Conservation (phyloP, 53 echinoderm and acorn worm species). For the Crossaster papposus region DNA sequence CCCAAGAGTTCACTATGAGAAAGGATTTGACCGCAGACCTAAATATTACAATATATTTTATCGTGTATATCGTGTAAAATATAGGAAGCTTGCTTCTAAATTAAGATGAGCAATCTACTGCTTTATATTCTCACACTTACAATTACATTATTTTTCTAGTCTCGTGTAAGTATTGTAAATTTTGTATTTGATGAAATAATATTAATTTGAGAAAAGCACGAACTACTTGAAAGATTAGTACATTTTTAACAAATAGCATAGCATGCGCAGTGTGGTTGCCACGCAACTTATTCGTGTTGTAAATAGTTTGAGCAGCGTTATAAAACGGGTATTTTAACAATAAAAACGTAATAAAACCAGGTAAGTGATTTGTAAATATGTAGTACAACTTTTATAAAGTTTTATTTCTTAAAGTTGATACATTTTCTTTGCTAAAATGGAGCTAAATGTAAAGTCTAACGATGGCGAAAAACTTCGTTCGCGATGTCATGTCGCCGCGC, state of each 20-base stretch:
- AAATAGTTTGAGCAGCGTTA: not conserved
- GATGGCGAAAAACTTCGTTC: no score
- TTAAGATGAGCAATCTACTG: not conserved
- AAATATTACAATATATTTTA: not conserved
- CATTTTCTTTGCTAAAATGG: no score
- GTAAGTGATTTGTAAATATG: not conserved
- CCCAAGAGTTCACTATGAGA: not conserved
- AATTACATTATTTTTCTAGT: not conserved
- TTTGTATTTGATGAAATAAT: not conserved
- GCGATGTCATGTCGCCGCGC: no score
- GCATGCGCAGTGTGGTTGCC: constrained; percentile 54
- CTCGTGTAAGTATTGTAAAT: not conserved
- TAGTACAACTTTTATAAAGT: not conserved
- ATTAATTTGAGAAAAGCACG: not conserved
- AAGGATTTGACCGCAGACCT: not conserved
- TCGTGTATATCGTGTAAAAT: not conserved
- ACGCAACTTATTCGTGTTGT: not conserved
- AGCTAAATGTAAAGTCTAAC: no score
- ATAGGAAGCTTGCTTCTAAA: not conserved
- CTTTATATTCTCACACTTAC: not conserved
- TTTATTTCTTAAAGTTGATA: no score
- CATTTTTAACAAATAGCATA: not conserved
- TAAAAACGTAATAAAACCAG: not conserved
- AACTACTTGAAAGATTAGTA: not conserved
- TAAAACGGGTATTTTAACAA: not conserved